These are phyloP conservation scores for Takifugu rubripes DNA, from an alignment of 2,797 vertebrate species.

Conservation along the genomic window DNA sequence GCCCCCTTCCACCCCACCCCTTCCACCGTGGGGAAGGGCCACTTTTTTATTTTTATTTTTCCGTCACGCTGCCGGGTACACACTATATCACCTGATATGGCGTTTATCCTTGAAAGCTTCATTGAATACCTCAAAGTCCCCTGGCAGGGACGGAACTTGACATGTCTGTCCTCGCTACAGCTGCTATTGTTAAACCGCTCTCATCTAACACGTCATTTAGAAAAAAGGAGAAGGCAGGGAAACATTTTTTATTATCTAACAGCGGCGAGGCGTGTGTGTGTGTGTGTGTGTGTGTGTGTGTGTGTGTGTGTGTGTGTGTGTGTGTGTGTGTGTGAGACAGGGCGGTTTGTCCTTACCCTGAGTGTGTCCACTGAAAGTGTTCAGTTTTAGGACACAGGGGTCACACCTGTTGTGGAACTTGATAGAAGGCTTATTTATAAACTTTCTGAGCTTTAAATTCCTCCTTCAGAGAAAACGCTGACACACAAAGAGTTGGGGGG, in stretches of 20 bases:
- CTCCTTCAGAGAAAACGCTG: slow-evolving; percentile 94
- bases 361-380: slow-evolving; percentile 89
- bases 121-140: slow-evolving; percentile 63
- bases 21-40: slow-evolving; percentile 35
- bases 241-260: slow-evolving; percentile 11
- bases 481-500: slow-evolving; percentile 82
- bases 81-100: slow-evolving; percentile 68
- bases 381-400: slow-evolving; percentile 99
- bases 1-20: neutral
- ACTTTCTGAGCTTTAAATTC: slow-evolving; percentile 98
- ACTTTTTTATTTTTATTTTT: slow-evolving; percentile 25
- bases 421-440: slow-evolving; percentile 99
- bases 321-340: slow-evolving; percentile 42
- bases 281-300: slow-evolving; percentile 21
- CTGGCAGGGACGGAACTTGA: slow-evolving; percentile 59
- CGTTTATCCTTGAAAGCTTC: slow-evolving; percentile 73
- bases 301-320: slow-evolving; percentile 26
- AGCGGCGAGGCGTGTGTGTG: slow-evolving; percentile 38
- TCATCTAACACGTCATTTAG: slow-evolving; percentile 44
- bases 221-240: slow-evolving; percentile 13
- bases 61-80: slow-evolving; percentile 44
- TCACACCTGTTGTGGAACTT: slow-evolving; percentile 99
- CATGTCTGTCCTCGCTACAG: slow-evolving; percentile 64
- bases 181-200: slow-evolving; percentile 54
- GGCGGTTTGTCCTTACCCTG: slow-evolving; percentile 75